Conservation (phyloP, 2,888 invertebrate genomes). For the Apamea sordens region DNA sequence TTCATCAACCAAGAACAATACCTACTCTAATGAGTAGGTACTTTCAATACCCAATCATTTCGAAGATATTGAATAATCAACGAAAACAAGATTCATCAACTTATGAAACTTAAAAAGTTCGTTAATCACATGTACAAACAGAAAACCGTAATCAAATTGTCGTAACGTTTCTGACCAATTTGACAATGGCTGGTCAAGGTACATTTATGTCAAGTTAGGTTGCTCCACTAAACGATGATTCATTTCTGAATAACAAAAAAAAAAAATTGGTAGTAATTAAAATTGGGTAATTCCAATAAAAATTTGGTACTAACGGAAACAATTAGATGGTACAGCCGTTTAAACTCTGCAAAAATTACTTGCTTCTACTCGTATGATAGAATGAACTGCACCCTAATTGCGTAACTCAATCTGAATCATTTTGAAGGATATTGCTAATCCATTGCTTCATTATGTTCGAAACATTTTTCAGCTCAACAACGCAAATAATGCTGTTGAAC, state of each 20-base stretch:
- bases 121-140: constrained; percentile 16
- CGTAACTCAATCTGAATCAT: too few species aligned
- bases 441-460: too few species aligned
- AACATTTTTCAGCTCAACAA: too few species aligned
- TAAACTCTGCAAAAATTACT: background rate
- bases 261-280: background rate
- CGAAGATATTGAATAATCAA: constrained; percentile 2
- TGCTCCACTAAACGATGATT: constrained; percentile 7
- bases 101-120: constrained; percentile 4
- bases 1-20: background rate
- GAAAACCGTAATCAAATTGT: constrained; percentile 20
- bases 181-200: constrained; percentile 39
- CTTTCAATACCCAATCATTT: background rate
- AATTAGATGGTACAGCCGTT: background rate
- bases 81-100: background rate
- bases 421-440: too few species aligned
- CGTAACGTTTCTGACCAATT: constrained; percentile 20
- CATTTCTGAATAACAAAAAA: background rate
- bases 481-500: too few species aligned
- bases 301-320: background rate
- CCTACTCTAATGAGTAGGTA: background rate
- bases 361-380: background rate
- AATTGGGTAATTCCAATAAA: background rate
- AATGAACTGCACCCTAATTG: background rate
- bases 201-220: constrained; percentile 7